Conservation (phyloP, 2,888 invertebrate species). For the Caenorhabditis panamensis region DNA sequence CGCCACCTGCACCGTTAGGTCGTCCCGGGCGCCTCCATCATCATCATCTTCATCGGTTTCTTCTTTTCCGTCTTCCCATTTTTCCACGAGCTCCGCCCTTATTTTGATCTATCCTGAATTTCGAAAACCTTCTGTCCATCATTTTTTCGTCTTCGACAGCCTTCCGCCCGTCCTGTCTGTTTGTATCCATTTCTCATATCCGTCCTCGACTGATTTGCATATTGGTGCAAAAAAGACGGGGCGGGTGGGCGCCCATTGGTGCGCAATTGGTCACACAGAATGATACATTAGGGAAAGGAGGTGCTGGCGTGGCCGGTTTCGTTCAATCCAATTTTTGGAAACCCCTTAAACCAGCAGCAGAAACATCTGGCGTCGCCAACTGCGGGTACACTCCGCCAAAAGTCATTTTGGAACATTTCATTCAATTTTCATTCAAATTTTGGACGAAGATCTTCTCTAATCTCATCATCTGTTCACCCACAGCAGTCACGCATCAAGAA, state of each 20-base stretch:
- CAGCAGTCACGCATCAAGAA: neutral
- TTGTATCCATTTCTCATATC: conserved; percentile 44
- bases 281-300: conserved; percentile 58
- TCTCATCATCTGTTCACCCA: conserved; percentile 35
- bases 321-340: conserved; percentile 52
- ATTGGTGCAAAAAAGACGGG: conserved; percentile 52
- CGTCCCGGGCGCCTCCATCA: neutral
- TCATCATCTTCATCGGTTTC: conserved; percentile 4
- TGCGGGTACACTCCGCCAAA: conserved; percentile 10
- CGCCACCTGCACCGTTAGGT: conserved; percentile 55
- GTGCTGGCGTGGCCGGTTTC: conserved; percentile 44
- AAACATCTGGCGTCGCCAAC: conserved; percentile 60
- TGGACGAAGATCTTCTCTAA: conserved; percentile 46
- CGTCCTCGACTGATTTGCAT: conserved; percentile 50
- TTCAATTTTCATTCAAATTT: conserved; percentile 64
- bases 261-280: conserved; percentile 61
- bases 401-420: conserved; percentile 61
- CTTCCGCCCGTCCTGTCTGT: conserved; percentile 23
- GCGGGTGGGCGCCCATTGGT: conserved; percentile 53
- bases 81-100: conserved; percentile 32
- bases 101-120: conserved; percentile 15
- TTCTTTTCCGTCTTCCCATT: neutral
- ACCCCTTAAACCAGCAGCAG: conserved; percentile 30
- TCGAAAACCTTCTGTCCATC: conserved; percentile 36
- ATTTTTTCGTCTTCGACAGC: neutral